Evolutionary conservation across 2,888 invertebrate genomes (phyloP).

Genomic region (Brenthis ino): DNA sequence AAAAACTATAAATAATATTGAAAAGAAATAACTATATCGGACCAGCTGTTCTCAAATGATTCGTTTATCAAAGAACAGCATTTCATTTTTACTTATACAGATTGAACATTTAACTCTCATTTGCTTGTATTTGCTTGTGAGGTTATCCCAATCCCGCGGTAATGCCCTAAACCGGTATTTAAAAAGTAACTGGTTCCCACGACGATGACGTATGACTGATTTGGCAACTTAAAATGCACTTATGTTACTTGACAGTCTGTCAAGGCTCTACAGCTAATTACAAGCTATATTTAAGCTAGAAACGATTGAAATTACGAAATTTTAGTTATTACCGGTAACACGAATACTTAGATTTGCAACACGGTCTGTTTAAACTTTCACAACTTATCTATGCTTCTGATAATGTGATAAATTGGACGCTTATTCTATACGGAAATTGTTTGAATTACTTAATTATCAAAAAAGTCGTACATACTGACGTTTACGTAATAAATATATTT

Average conservation of each 20-base stretch:
- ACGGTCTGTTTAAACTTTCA: slow-evolving; percentile 17
- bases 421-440: background rate
- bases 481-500: no score
- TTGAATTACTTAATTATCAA: background rate
- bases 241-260: slow-evolving; percentile 29
- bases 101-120: background rate
- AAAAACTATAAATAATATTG: no score
- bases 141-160: background rate
- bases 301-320: slow-evolving; percentile 27
- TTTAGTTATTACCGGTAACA: slow-evolving; percentile 17
- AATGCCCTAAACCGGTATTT: slow-evolving; percentile 53
- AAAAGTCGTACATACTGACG: no score
- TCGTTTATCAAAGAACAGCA: no score
- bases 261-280: slow-evolving; percentile 35
- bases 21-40: no score
- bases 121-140: no score
- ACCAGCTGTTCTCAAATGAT: no score
- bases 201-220: slow-evolving; percentile 29
- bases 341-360: slow-evolving; percentile 13
- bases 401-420: background rate
- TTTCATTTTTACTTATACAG: no score
- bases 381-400: slow-evolving; percentile 10
- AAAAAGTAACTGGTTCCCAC: slow-evolving; percentile 60
- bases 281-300: slow-evolving; percentile 21
- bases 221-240: slow-evolving; percentile 30